Percentiles rank a stretch among this genome's conserved stretches.
Conservation (phyloP, 2,113 vertebrate genomes). For the Apeltes quadracus region DNA sequence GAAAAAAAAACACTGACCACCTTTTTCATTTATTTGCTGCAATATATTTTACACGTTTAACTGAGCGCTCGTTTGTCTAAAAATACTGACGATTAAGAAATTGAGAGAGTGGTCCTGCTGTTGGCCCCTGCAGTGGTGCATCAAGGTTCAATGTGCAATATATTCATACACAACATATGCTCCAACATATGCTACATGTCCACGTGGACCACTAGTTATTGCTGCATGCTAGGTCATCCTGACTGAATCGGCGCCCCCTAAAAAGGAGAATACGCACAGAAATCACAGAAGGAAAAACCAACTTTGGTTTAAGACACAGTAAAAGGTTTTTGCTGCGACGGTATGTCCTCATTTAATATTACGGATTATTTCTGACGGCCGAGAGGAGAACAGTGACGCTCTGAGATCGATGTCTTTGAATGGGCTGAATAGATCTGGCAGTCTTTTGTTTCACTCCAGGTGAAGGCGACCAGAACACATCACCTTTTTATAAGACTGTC, state of each 20-base stretch:
- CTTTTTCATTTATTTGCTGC: background rate
- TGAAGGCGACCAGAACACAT: slow-evolving; percentile 25
- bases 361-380: slow-evolving; percentile 37
- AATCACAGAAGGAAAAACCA: background rate
- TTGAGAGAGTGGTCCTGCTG: slow-evolving; percentile 14
- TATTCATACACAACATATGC: slow-evolving; percentile 65
- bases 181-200: slow-evolving; percentile 60
- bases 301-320: slow-evolving; percentile 20
- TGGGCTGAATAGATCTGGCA: slow-evolving; percentile 17
- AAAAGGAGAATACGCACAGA: slow-evolving; percentile 18
- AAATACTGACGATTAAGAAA: background rate
- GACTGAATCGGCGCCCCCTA: slow-evolving; percentile 21
- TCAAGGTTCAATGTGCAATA: slow-evolving; percentile 36
- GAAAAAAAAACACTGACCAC: slow-evolving; percentile 9
- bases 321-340: slow-evolving; percentile 14
- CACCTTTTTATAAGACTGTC: slow-evolving; percentile 17
- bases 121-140: slow-evolving; percentile 38
- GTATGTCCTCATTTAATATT: slow-evolving; percentile 29
- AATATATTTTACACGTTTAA: slow-evolving; percentile 13
- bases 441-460: slow-evolving; percentile 40
- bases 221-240: slow-evolving; percentile 49
- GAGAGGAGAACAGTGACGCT: slow-evolving; percentile 20
- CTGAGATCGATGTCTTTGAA: slow-evolving; percentile 39
- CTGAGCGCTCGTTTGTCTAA: slow-evolving; percentile 7
- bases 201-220: slow-evolving; percentile 50